Evolutionary conservation across 2,113 vertebrate species (phyloP).

Genomic region (Gallinago undulata): DNA sequence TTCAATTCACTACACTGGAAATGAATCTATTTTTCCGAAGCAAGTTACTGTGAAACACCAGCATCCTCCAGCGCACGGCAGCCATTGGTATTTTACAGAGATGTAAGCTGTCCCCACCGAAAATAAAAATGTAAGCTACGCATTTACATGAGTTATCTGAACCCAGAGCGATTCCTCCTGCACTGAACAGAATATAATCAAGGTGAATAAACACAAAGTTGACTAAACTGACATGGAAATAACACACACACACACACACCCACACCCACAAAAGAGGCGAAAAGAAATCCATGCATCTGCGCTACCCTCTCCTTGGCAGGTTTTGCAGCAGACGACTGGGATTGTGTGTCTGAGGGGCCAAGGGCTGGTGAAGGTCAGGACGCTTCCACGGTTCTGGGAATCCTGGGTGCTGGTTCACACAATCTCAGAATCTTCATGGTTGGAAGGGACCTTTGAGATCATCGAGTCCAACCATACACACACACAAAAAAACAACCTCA

Average conservation of each 20-base stretch:
- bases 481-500: too few relatives aligned
- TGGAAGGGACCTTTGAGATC: too few relatives aligned
- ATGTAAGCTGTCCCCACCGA: fast-evolving
- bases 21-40: not conserved
- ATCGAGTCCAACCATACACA: too few relatives aligned
- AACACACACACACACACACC: not conserved
- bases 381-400: not conserved
- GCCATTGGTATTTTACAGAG: not conserved
- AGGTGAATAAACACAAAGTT: constrained; percentile 28
- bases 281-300: fast-evolving
- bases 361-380: not conserved
- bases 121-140: not conserved
- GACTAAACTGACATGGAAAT: not conserved
- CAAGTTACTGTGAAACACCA: not conserved
- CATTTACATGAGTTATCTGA: constrained; percentile 16
- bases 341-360: fast-evolving
- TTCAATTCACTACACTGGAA: constrained; percentile 27
- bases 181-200: not conserved
- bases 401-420: not conserved
- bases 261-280: not conserved
- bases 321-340: not conserved
- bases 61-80: not conserved
- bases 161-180: not conserved
- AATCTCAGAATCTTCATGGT: too few relatives aligned
- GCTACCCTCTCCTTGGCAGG: not conserved